These are phyloP conservation scores for Dynastes grantii DNA, from an alignment of 2,888 invertebrate species.

Conservation along the genomic window DNA sequence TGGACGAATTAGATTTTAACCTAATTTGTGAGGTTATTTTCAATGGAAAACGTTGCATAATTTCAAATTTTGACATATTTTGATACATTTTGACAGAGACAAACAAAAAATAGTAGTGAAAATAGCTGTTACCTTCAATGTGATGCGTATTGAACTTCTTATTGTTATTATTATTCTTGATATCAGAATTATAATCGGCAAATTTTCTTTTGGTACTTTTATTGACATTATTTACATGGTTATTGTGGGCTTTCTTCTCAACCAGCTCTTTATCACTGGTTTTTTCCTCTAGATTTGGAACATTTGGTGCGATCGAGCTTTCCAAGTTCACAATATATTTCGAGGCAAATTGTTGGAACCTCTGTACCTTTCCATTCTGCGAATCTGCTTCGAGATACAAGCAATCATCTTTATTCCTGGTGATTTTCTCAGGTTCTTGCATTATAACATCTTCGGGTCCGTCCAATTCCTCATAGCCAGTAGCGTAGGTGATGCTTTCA, in stretches of 20 bases:
- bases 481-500: conserved; percentile 58
- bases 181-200: conserved; percentile 40
- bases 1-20: not conserved
- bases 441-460: conserved; percentile 19
- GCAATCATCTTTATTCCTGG: conserved; percentile 49
- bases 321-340: conserved; percentile 49
- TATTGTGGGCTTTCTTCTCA: not conserved
- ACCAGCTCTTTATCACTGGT: not conserved
- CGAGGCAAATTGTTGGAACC: conserved; percentile 50
- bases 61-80: not conserved
- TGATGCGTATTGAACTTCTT: conserved; percentile 53
- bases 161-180: conserved; percentile 49
- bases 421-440: conserved; percentile 1
- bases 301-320: conserved; percentile 21
- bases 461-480: conserved; percentile 34
- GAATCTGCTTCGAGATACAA: conserved; percentile 53
- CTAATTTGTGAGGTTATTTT: too few relatives aligned
- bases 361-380: conserved; percentile 47
- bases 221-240: conserved; percentile 17
- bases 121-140: conserved; percentile 47
- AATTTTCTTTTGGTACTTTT: conserved; percentile 45
- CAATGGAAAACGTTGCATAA: too few relatives aligned
- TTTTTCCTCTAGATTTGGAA: not conserved
- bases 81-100: not conserved
- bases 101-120: not conserved